These are phyloP conservation scores for Trichogramma pretiosum DNA, from an alignment of 1,140 invertebrate species.

Conservation along the genomic window DNA sequence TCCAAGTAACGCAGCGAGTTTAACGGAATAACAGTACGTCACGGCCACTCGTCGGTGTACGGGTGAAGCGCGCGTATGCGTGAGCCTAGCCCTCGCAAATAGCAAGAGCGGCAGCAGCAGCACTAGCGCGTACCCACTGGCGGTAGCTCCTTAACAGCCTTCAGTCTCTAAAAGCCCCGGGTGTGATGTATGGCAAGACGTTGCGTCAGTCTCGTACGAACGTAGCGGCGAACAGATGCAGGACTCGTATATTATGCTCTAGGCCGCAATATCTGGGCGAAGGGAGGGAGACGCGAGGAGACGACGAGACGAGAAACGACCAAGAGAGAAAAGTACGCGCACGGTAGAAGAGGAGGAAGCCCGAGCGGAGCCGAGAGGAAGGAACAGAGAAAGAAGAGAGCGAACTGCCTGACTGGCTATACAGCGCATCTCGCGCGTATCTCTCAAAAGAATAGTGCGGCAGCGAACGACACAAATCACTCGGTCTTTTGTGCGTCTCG, in stretches of 20 bases:
- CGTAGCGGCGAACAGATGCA: slow-evolving; percentile 47
- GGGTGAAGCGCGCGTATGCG: no score
- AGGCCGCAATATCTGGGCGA: slow-evolving; percentile 39
- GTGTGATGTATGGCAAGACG: slow-evolving; percentile 45
- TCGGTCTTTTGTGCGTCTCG: slow-evolving; percentile 34
- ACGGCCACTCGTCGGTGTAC: no score
- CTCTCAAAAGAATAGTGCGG: slow-evolving; percentile 40
- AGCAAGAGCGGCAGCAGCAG: slow-evolving; percentile 28
- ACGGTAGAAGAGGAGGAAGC: slow-evolving; percentile 1
- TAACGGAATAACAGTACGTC: no score
- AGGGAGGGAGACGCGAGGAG: slow-evolving; percentile 40
- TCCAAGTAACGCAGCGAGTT: no score
- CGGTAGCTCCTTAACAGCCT: slow-evolving; percentile 35
- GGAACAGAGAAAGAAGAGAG: slow-evolving; percentile 15
- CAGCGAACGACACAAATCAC: slow-evolving; percentile 43
- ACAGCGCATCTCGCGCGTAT: slow-evolving; percentile 19
- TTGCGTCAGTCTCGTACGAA: slow-evolving; percentile 48
- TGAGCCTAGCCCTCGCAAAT: no score
- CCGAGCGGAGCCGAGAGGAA: neutral
- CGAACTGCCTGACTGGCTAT: no score
- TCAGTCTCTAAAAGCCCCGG: slow-evolving; percentile 42
- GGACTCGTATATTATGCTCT: slow-evolving; percentile 43
- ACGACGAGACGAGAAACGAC: slow-evolving; percentile 15
- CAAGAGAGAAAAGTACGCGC: slow-evolving; percentile 13
- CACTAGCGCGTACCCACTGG: slow-evolving; percentile 18